These are phyloP conservation scores for Arvicanthis niloticus DNA, from an alignment of 2,113 vertebrate species.

Conservation along the genomic window DNA sequence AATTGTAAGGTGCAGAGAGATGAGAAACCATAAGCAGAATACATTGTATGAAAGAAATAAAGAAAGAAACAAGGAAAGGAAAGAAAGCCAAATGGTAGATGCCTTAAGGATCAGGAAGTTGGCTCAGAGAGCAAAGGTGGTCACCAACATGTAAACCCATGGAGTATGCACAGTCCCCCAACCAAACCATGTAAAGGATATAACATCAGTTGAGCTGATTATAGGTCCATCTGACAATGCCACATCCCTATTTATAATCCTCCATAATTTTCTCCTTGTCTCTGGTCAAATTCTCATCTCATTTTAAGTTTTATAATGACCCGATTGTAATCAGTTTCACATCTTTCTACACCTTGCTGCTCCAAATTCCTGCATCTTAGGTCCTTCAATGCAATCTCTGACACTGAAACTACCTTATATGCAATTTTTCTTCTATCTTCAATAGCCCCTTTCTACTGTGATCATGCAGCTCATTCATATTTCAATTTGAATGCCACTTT, in stretches of 20 bases:
- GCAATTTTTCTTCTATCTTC: not conserved
- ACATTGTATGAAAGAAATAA: not conserved
- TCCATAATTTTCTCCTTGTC: not conserved
- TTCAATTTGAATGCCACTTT: not conserved
- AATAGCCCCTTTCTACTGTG: not conserved
- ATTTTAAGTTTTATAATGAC: not conserved
- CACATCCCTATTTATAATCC: not conserved
- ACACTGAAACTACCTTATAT: not conserved
- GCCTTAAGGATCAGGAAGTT: not conserved
- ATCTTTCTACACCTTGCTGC: not conserved
- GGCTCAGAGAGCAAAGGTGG: not conserved
- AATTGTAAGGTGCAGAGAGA: not conserved
- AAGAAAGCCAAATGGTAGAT: not conserved
- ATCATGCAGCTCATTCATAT: not conserved
- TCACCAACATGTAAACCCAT: not conserved
- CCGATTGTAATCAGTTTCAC: not conserved
- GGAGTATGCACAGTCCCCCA: not conserved
- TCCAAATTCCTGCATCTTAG: not conserved
- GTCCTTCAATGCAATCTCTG: not conserved
- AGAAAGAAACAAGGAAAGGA: not conserved
- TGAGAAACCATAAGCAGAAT: not conserved
- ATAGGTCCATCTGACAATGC: not conserved
- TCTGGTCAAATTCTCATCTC: not conserved
- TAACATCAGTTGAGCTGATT: not conserved
- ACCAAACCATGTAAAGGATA: not conserved